Evolutionary conservation across 2,888 invertebrate species (phyloP).

Genomic region (Phasia obesa): DNA sequence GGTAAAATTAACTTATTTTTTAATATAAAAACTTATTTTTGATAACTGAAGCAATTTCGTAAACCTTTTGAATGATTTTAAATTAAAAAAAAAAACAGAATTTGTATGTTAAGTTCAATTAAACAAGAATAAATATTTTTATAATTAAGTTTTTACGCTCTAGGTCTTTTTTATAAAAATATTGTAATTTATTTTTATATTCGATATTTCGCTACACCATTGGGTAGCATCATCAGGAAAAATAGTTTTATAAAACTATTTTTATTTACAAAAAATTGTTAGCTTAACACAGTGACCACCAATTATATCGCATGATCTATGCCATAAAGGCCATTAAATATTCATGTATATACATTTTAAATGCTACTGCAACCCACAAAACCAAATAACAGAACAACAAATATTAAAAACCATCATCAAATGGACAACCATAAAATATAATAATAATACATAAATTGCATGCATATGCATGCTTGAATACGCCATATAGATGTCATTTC

Average conservation of each 20-base stretch:
- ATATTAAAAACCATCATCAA: constrained; percentile 38
- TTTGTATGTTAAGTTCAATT: too few species aligned
- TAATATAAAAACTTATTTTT: too few species aligned
- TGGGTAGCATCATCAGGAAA: too few species aligned
- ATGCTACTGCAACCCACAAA: constrained; percentile 13
- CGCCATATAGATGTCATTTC: constrained; percentile 60
- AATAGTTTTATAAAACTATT: background rate
- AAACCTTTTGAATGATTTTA: too few species aligned
- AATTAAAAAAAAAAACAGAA: too few species aligned
- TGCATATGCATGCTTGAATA: constrained; percentile 65
- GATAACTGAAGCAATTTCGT: too few species aligned
- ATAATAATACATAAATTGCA: constrained; percentile 59
- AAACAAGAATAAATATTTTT: too few species aligned
- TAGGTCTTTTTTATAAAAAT: too few species aligned
- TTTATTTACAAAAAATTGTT: background rate
- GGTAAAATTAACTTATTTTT: too few species aligned
- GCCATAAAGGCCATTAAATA: constrained; percentile 7
- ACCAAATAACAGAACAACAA: background rate
- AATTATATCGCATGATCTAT: background rate
- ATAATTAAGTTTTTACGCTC: too few species aligned
- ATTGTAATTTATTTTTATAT: too few species aligned
- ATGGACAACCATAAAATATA: constrained; percentile 59
- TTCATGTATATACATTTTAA: constrained; percentile 14
- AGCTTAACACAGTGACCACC: background rate
- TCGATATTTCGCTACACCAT: too few species aligned